A percentile compares a stretch with the other conserved stretches of the same genome.
These are phyloP conservation scores for Ammodytes dubius DNA, from an alignment of 2,113 vertebrate genomes.

Conservation along the genomic window DNA sequence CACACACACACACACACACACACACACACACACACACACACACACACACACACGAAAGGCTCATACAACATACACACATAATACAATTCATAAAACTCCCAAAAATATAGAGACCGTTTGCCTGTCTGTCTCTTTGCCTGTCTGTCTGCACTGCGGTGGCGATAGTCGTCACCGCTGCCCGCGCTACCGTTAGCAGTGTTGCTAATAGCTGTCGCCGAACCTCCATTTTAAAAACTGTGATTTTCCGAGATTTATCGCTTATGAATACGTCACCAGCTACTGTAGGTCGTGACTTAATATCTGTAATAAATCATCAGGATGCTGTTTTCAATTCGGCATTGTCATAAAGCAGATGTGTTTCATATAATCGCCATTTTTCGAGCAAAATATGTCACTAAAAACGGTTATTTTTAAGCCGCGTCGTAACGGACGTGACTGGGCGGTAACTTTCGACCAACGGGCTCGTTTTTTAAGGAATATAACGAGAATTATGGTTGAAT, in stretches of 20 bases:
- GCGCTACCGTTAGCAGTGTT: slow-evolving; percentile 30
- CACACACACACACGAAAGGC: too few relatives aligned
- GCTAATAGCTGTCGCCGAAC: slow-evolving; percentile 9
- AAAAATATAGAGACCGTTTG: too few relatives aligned
- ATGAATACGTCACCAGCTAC: accelerated
- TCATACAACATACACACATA: too few relatives aligned
- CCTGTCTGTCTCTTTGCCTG: neutral
- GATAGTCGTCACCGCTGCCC: slow-evolving; percentile 12
- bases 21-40: too few relatives aligned
- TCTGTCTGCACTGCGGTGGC: slow-evolving; percentile 49
- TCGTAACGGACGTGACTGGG: slow-evolving; percentile 14
- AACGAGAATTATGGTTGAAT: accelerated
- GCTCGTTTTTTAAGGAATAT: neutral
- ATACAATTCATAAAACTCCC: too few relatives aligned
- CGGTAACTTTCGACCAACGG: neutral
- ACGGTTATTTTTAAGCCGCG: neutral
- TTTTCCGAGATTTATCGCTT: neutral
- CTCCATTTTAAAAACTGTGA: neutral
- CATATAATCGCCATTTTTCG: accelerated
- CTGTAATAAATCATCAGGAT: accelerated
- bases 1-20: too few relatives aligned
- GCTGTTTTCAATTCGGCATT: neutral
- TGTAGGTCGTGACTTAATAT: neutral
- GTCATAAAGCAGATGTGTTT: accelerated
- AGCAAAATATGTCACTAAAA: neutral